Percentiles rank a stretch among this genome's conserved stretches.
Evolutionary conservation across 1,140 invertebrate species (phyloP).

Genomic region (Armadillidium nasatum): DNA sequence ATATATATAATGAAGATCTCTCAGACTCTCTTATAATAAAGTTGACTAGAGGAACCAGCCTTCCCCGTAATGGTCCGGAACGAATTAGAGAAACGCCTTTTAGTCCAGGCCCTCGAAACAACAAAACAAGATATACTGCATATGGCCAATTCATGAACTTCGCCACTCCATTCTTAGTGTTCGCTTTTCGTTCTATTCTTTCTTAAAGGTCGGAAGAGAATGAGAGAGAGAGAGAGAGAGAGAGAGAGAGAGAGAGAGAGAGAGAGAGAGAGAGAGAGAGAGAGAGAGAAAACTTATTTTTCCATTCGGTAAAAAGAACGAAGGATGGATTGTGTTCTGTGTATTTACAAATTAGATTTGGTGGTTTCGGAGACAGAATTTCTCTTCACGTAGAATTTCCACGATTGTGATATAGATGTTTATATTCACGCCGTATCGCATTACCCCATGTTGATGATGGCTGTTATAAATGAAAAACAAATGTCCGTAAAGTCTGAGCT

Average conservation of each 20-base stretch:
- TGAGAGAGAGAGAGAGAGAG: too few species aligned
- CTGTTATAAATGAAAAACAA: neutral
- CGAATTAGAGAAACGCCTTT: neutral
- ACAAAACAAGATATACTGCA: neutral
- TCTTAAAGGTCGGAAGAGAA: neutral
- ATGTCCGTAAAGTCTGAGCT: neutral
- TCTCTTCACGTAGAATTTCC: neutral
- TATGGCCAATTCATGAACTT: neutral
- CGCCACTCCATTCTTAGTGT: neutral
- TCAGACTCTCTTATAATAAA: neutral
- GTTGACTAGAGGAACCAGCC: neutral
- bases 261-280: too few species aligned
- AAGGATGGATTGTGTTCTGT: neutral
- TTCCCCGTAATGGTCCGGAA: neutral
- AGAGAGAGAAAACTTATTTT: too few species aligned
- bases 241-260: too few species aligned
- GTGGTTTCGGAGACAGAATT: neutral
- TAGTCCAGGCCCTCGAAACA: neutral
- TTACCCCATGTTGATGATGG: constrained; percentile 3
- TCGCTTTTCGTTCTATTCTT: neutral
- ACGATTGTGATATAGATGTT: neutral
- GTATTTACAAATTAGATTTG: neutral
- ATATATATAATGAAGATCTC: neutral
- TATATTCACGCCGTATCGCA: neutral
- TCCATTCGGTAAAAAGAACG: neutral